Conservation (phyloP, 2,797 vertebrate species). For the Okamejei kenojei region DNA sequence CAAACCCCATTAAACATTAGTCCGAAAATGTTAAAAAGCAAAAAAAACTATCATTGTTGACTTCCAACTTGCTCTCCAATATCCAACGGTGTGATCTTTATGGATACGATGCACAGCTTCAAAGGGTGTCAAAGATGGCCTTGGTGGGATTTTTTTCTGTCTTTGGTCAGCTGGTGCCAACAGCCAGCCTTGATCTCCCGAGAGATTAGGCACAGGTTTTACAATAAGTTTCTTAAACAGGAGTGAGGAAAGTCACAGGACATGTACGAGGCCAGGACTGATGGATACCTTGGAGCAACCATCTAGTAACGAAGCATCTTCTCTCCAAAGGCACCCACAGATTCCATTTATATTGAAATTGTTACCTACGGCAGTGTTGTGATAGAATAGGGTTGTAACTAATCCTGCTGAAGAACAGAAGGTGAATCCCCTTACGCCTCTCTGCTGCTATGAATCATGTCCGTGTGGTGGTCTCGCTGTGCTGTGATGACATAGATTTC, state of each 20-base stretch:
- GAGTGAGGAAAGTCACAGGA: too few species aligned
- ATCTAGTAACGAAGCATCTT: background rate
- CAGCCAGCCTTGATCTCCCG: background rate
- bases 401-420: background rate
- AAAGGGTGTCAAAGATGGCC: background rate
- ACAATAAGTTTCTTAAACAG: background rate
- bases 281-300: background rate
- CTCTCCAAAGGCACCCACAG: background rate
- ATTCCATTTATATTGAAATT: background rate
- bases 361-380: background rate
- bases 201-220: background rate
- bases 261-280: background rate
- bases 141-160: background rate
- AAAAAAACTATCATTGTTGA: background rate
- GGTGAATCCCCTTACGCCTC: background rate
- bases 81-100: background rate
- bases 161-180: background rate
- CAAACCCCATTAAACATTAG: too few species aligned
- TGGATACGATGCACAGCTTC: background rate
- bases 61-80: too few species aligned
- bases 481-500: background rate
- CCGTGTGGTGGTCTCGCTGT: background rate
- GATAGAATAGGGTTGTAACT: background rate
- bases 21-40: too few species aligned
- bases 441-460: conserved; percentile 1